Base-by-base conservation (phyloP, 2,797 vertebrate species). In the Myotis planiceps region DNA sequence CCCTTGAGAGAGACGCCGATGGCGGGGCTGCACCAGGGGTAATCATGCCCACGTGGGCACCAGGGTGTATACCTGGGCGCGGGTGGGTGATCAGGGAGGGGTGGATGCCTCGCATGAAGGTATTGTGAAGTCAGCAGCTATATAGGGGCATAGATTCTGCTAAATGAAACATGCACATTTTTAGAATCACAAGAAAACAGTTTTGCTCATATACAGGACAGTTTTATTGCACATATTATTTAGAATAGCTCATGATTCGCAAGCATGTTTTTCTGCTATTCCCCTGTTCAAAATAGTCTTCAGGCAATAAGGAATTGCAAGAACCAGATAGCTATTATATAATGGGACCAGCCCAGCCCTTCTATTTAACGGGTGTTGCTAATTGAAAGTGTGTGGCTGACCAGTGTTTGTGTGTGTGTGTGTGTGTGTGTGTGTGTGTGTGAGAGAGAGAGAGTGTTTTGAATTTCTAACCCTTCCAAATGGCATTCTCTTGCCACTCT, bases 11-110 rank as follows among this genome's bases (percentile, higher is more conserved):
- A 99, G 98, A 99, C 99, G 0, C 99, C 99, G 2, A 99, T 99
- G 99, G 99, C 99, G 51, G 99, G 99, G 96, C 99, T 99, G 75
- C 99, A 99, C 98, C 99, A 99, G 98, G 99, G 99, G 99, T 99
- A 98, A 98, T 98, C 97, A 96, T 21, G 68, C 68, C 96, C 94
- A 60, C 97, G 97, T 96, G 97, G 96, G 94, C 97, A 81, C 95
- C 80, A 78, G 95, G 93, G 82, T 90, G 97, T 97, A 34, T 21
- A 29, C 79, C 27, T 37, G 65, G 84, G 63, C 1, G 1, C 3
- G 9, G 55, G 51, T 14, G 16, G 18, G 88, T 47, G 0, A 58
- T 15, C 45, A 63, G 92, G 94, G 79, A n/a, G 5, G 3, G 23
- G 92, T 0, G 92, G 96, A 72, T 80, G 63, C 58, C 71, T 34